phyloP scores from a whole-genome alignment of 2,113 vertebrate species.

The Chlorodrepanis virens region DNA sequence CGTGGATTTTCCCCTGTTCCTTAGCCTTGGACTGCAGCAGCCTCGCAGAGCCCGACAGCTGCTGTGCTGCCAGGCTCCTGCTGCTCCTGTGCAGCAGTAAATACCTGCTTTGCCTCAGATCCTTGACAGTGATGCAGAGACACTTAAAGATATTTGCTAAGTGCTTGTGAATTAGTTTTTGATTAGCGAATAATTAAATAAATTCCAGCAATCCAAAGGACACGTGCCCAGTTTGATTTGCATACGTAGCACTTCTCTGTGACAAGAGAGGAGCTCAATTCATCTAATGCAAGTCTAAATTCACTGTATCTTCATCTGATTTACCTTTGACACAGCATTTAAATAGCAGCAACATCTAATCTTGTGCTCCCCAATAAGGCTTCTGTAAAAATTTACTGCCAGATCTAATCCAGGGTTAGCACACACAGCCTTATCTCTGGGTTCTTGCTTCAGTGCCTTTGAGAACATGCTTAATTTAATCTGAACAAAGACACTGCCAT shows the following conservation, averaged over 20 bases:
- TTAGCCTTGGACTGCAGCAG: neutral
- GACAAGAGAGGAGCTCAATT: neutral
- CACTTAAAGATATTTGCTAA: conserved; percentile 6
- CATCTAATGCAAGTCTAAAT: neutral
- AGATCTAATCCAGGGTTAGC: conserved; percentile 52
- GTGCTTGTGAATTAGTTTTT: conserved; percentile 13
- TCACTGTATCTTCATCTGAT: conserved; percentile 25
- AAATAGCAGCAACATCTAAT: conserved; percentile 19
- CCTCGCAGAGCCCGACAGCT: neutral
- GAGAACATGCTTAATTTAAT: conserved; percentile 71
- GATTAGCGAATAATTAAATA: conserved; percentile 20
- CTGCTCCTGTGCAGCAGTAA: neutral
- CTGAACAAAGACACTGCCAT: conserved; percentile 55
- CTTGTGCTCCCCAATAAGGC: conserved; percentile 6
- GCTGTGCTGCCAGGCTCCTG: neutral
- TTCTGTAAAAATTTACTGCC: conserved; percentile 48
- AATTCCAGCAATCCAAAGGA: neutral
- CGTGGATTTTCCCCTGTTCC: neutral
- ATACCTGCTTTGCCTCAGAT: neutral
- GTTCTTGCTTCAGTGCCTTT: conserved; percentile 60
- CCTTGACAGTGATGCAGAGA: neutral
- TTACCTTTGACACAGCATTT: conserved; percentile 57
- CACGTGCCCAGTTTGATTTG: neutral
- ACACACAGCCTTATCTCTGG: conserved; percentile 49
- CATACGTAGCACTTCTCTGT: neutral